Evolutionary conservation across 2,888 invertebrate species (phyloP), one percentile per base, ranked within the genome.

Genomic region (Apamea crenata): DNA sequence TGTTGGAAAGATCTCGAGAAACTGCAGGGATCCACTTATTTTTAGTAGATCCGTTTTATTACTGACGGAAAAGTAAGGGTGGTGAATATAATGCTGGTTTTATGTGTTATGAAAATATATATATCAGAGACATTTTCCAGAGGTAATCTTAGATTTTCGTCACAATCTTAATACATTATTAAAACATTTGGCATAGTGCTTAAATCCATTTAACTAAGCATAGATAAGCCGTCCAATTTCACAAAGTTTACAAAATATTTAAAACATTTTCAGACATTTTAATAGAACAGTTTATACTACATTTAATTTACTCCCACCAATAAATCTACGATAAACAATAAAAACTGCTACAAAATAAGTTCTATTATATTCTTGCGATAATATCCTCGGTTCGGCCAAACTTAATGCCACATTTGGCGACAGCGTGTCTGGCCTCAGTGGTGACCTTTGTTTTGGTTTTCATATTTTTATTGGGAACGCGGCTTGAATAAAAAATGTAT

Each of bases 371-470:
- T 85, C 77, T 86, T 72, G 84, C 77, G 85, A 85, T 86, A 88
- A 88, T 87, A 86, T 86, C 88, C 86, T 74, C 75, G 74, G 82
- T 87, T 89, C 81, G 87, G 88, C 85, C 86, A 87, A 90, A 90
- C 84, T 91, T 92, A 93, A 93, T 92, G 91, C 87, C 85, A 88
- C 90, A 89, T 91, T 90, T 89, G 93, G 93, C 93, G 92, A 84
- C 92, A 88, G 88, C 87, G 88, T 88, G 93, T 93, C 93, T 92
- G 86, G 87, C 83, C 78, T 88, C 84, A 84, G 79, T 70, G 80
- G 77, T 87, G 88, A 89, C 89, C 86, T 91, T 88, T 90, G 84
- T 91, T 87, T 88, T 77, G 87, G 85, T 84, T 87, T 89, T 86
- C 87, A 87, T 89, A 88, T 85, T 89, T 91, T 89, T 87, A 87